These are phyloP conservation scores for Aspidiotus destructor DNA, from an alignment of 2,888 invertebrate species.

Conservation along the genomic window DNA sequence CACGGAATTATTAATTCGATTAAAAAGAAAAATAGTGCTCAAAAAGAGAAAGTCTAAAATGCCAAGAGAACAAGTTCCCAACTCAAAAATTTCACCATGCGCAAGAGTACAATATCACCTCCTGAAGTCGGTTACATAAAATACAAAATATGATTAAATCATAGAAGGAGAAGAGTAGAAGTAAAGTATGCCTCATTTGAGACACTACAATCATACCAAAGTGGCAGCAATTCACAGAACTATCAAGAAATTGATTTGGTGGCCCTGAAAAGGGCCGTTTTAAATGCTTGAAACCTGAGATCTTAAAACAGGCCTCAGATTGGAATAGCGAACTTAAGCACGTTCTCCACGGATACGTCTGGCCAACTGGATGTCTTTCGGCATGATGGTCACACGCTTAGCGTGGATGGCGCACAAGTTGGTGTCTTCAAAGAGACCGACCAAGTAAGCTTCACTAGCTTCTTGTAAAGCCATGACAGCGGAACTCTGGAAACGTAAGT, in stretches of 20 bases:
- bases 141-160: too few relatives aligned
- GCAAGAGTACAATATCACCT: too few relatives aligned
- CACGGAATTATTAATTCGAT: too few relatives aligned
- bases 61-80: too few relatives aligned
- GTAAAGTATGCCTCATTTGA: too few relatives aligned
- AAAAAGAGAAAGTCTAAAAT: too few relatives aligned
- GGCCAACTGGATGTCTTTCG: slow-evolving; percentile 53
- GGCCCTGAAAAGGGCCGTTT: slow-evolving; percentile 14
- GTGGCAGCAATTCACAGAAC: too few relatives aligned
- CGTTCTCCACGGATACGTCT: slow-evolving; percentile 36
- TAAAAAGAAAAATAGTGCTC: too few relatives aligned
- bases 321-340: slow-evolving; percentile 1
- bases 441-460: slow-evolving; percentile 53
- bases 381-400: slow-evolving; percentile 57
- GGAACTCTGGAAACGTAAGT: slow-evolving; percentile 42
- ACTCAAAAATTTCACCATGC: too few relatives aligned
- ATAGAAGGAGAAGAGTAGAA: too few relatives aligned
- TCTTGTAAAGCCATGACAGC: slow-evolving; percentile 41
- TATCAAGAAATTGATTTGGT: not conserved
- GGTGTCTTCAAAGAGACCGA: slow-evolving; percentile 64
- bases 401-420: slow-evolving; percentile 70
- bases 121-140: too few relatives aligned
- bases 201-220: too few relatives aligned
- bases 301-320: not conserved
- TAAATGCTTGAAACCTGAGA: not conserved